Base-by-base conservation (phyloP, 2,888 invertebrate genomes). In the Archips crataeganus region DNA sequence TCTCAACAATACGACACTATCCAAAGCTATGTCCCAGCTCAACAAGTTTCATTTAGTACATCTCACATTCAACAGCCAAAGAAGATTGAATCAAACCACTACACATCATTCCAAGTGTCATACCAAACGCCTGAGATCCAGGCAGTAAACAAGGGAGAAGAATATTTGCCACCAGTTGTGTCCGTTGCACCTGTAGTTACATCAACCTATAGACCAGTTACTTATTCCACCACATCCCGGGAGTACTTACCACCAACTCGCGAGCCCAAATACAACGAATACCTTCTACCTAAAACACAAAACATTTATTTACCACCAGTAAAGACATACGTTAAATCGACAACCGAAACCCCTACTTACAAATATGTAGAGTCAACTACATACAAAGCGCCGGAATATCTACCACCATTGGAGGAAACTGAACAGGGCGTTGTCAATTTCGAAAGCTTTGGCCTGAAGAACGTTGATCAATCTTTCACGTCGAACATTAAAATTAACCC, bases 121-220 rank as follows among this genome's bases (percentile, higher is more conserved):
- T 91, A 90, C 70, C 87, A 92, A 77, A 81, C 87, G 1, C 92
- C 94, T 47, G 92, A 94, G 81, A 89, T 94, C 71, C 93, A 93
- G 80, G 84, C 87, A 11, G 89, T 80, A 11, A 92, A 93, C 76
- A 90, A 90, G 77, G 85, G 87, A 23, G 92, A 93, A 80, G 92
- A 93, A 79, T 94, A 94, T 77, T 81, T 94, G 54, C 93, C 90
- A 34, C 92, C 94, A 51, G 88, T 88, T 0, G 88, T 86, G 8
- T 86, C 88, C 2, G 78, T 71, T 11, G 77, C 77, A 64, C 89
- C 87, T 32, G 74, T 84, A 67, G 84, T 87, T 2, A 84, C 85
- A 13, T 85, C 89, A 36, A 90, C 92, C 2, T 90, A 87, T 72
- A 86, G 82, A 77, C 87, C 91, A 36, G 80, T 84, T 61, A 87